Conservation (phyloP, 2,113 vertebrate species). For the Hemiprocne comata region DNA sequence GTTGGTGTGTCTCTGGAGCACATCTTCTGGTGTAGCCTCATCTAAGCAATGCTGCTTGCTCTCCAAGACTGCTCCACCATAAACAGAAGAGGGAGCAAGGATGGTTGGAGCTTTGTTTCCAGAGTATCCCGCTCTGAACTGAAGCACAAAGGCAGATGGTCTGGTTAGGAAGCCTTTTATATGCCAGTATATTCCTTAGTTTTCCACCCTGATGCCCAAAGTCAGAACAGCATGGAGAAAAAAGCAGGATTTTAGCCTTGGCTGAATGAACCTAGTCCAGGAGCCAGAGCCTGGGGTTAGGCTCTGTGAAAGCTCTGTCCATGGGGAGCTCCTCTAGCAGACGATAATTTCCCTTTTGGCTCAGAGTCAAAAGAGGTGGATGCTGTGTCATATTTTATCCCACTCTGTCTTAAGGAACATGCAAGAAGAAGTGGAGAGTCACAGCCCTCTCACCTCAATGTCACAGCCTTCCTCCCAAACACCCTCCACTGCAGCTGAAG, state of each 20-base stretch:
- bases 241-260: background rate
- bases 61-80: background rate
- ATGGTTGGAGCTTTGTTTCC: background rate
- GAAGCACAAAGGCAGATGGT: background rate
- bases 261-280: background rate
- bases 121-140: background rate
- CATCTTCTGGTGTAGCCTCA: background rate
- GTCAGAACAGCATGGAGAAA: background rate
- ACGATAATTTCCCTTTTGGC: background rate
- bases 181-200: background rate
- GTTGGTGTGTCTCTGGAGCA: background rate
- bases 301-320: background rate
- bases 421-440: background rate
- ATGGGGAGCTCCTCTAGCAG: background rate
- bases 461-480: background rate
- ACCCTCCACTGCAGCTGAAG: background rate
- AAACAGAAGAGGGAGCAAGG: background rate
- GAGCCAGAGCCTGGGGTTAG: background rate
- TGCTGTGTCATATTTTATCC: background rate
- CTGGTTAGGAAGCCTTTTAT: background rate
- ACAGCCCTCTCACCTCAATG: background rate
- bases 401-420: background rate
- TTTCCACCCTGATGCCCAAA: background rate
- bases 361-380: background rate
- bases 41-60: background rate